Percentiles rank a stretch among this genome's conserved stretches.
These are phyloP conservation scores for Sweltsa coloradensis DNA, from an alignment of 1,140 invertebrate species.

Conservation along the genomic window DNA sequence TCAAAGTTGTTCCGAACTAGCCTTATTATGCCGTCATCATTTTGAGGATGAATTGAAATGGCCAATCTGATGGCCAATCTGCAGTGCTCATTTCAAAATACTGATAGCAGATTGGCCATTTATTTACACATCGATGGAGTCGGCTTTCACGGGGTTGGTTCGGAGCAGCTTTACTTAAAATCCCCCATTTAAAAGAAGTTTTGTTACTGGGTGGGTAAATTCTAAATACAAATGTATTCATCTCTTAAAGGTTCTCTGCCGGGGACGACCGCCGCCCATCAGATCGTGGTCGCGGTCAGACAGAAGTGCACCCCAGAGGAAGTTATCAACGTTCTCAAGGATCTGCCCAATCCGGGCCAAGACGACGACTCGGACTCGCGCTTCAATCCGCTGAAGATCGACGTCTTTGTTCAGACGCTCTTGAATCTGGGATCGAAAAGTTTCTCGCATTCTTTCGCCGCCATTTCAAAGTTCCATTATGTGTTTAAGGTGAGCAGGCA, in stretches of 20 bases:
- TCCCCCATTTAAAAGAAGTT: too few relatives aligned
- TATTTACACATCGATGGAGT: too few relatives aligned
- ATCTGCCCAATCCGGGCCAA: slow-evolving; percentile 61
- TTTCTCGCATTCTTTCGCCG: slow-evolving; percentile 95
- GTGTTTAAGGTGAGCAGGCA: slow-evolving; percentile 64
- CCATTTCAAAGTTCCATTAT: slow-evolving; percentile 92
- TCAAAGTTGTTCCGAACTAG: too few relatives aligned
- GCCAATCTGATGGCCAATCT: too few relatives aligned
- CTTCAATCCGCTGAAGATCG: slow-evolving; percentile 87
- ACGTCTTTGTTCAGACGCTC: slow-evolving; percentile 92
- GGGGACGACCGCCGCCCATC: slow-evolving; percentile 70
- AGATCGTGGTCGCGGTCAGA: slow-evolving; percentile 72
- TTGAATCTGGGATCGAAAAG: slow-evolving; percentile 90
- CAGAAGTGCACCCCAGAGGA: slow-evolving; percentile 84
- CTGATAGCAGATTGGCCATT: too few relatives aligned
- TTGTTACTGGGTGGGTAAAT: neutral
- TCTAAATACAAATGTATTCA: slow-evolving; percentile 18
- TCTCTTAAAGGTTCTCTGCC: slow-evolving; percentile 54
- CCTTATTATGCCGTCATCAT: too few relatives aligned
- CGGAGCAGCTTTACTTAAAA: neutral
- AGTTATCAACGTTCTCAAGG: slow-evolving; percentile 76
- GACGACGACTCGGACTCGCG: slow-evolving; percentile 51
- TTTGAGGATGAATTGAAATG: too few relatives aligned
- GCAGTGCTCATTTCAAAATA: too few relatives aligned
- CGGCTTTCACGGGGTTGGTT: too few relatives aligned